A percentile compares a stretch with the other conserved stretches of the same genome.
Conservation (phyloP, 2,888 invertebrate species). For the Desoria tigrina region DNA sequence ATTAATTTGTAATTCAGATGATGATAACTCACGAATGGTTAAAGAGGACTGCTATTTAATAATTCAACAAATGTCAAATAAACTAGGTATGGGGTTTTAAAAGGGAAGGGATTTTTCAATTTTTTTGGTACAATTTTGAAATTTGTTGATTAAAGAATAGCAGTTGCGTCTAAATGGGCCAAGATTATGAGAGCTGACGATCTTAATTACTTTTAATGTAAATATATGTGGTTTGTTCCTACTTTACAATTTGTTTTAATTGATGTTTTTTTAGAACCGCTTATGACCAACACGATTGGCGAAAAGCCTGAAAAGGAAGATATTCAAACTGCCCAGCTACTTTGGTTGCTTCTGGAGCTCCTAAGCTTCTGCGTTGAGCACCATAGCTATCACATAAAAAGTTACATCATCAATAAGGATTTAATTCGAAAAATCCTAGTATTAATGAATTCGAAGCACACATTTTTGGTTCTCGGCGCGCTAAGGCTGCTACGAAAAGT, state of each 20-base stretch:
- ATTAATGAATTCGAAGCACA: constrained; percentile 94
- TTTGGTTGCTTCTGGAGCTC: constrained; percentile 91
- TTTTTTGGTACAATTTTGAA: constrained; percentile 12
- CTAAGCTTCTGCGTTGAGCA: constrained; percentile 98
- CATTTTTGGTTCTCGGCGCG: constrained; percentile 90
- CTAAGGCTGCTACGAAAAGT: constrained; percentile 96
- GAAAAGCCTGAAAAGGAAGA: constrained; percentile 90
- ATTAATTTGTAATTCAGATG: constrained; percentile 31
- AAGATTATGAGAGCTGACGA: constrained; percentile 54
- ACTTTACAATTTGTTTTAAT: not conserved
- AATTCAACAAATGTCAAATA: constrained; percentile 30
- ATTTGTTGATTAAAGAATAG: constrained; percentile 34
- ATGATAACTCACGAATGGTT: constrained; percentile 48
- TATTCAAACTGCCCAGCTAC: constrained; percentile 92
- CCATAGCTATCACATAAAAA: constrained; percentile 98
- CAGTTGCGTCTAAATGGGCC: constrained; percentile 50
- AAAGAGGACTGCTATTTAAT: constrained; percentile 38
- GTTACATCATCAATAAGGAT: constrained; percentile 95
- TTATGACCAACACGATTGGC: constrained; percentile 86
- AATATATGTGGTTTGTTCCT: not conserved
- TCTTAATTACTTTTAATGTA: constrained; percentile 22
- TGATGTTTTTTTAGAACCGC: constrained; percentile 68
- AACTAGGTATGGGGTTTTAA: constrained; percentile 8
- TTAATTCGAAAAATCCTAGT: constrained; percentile 91
- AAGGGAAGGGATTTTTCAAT: constrained; percentile 10